Evolutionary conservation across 2,113 vertebrate genomes (phyloP).

Genomic region (Callipepla californica): DNA sequence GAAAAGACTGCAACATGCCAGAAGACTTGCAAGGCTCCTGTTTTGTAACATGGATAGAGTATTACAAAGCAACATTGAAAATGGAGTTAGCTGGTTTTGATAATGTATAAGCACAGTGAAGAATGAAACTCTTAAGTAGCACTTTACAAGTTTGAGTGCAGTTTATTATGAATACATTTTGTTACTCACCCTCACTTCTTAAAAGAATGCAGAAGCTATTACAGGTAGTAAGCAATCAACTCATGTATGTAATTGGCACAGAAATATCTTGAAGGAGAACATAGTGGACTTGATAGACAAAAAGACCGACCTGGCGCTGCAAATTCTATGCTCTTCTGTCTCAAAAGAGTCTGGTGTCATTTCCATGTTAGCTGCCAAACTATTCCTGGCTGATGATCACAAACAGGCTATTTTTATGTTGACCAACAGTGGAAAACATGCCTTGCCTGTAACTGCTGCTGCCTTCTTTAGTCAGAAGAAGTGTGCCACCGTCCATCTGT

Average conservation of each 20-base stretch:
- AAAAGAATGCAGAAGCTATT: neutral
- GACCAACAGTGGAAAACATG: conserved; percentile 53
- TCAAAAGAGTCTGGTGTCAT: conserved; percentile 26
- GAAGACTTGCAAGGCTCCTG: neutral
- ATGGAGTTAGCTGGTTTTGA: neutral
- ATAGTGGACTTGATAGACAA: neutral
- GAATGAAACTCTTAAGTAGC: neutral
- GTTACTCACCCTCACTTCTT: neutral
- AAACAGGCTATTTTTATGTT: conserved; percentile 63
- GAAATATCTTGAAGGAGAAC: neutral
- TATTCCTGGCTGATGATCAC: conserved; percentile 59
- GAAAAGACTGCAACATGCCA: neutral
- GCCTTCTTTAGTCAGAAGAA: conserved; percentile 63
- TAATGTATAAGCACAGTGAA: neutral
- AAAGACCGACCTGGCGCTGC: neutral
- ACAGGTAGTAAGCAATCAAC: neutral
- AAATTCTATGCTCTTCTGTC: neutral
- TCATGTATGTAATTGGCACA: neutral
- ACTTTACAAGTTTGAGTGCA: neutral
- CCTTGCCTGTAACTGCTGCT: neutral
- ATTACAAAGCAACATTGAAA: neutral
- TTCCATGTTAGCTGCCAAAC: conserved; percentile 39
- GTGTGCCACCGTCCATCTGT: neutral
- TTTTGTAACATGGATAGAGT: neutral
- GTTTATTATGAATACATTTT: neutral